Evolutionary conservation across 2,797 vertebrate species (phyloP), one percentile per base, ranked within the genome.

Genomic region (Coregonus sp.): DNA sequence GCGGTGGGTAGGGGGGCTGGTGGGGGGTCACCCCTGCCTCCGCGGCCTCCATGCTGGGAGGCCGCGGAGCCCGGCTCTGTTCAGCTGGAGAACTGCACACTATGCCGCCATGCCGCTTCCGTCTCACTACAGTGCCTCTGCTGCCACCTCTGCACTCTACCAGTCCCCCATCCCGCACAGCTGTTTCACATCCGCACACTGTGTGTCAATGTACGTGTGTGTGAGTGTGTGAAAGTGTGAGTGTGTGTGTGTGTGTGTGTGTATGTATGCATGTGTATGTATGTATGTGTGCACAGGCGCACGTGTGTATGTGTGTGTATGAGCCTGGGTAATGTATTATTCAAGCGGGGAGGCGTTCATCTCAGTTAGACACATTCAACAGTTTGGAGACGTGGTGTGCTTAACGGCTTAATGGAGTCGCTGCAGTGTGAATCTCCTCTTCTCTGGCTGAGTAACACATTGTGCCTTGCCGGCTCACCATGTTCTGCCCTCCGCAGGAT

Each of bases 381-480:
- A 91, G 90, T 93, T 94, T 93, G 89, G 87, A 93, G 92, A 92
- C 86, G 75, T 86, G 89, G 86, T 88, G 88, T 90, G 90, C 91
- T 93, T 91, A 92, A 92, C 90, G 76, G 90, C 92, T 94, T 94
- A 93, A 94, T 94, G 92, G 90, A 92, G 90, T 93, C 89, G 73
- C 88, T 81, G 89, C 92, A 92, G 89, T 93, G 93, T 93, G 91
- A 87, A 86, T 92, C 91, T 90, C 90, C 89, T 91, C 40, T 61
- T 7, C 59, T 61, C 89, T 85, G 91, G 90, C 90, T 95, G 93
- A 94, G 93, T 92, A 93, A 90, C 88, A 83, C 86, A 75, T 70
- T 84, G 87, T 84, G 66, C 50, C 90, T 86, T 86, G 20, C 79
- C 88, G 79, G 86, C 86, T 85, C 82, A 73, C 80, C 75, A 76